A percentile compares a stretch with the other conserved stretches of the same genome.
Conservation (phyloP, 2,888 invertebrate genomes). For the Troglohyphantes excavatus region DNA sequence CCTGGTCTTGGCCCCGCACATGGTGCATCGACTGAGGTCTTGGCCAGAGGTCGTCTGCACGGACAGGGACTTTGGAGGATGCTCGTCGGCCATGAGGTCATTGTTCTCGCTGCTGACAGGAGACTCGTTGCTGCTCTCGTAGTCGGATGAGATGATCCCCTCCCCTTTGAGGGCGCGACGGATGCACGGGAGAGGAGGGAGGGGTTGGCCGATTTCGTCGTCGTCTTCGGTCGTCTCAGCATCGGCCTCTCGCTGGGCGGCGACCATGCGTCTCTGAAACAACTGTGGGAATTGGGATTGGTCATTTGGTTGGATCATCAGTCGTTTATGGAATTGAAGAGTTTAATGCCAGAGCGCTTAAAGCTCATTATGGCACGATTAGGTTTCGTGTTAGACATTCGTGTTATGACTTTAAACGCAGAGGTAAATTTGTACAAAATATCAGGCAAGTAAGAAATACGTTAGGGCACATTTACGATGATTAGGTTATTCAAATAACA, state of each 20-base stretch:
- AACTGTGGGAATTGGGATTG: not conserved
- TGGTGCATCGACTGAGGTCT: conserved; percentile 67
- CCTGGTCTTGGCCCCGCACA: conserved; percentile 72
- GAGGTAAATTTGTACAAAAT: too few species aligned
- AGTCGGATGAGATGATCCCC: conserved; percentile 80
- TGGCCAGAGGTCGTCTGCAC: conserved; percentile 44
- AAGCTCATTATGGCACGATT: too few species aligned
- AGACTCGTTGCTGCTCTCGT: conserved; percentile 83
- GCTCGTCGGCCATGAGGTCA: conserved; percentile 45
- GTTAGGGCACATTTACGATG: too few species aligned
- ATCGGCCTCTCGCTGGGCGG: conserved; percentile 44
- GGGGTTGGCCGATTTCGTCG: conserved; percentile 62
- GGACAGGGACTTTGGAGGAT: conserved; percentile 58
- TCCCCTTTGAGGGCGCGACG: conserved; percentile 77
- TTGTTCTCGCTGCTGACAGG: conserved; percentile 81
- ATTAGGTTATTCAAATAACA: too few species aligned
- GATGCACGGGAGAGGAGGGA: conserved; percentile 77
- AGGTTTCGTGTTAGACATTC: too few species aligned
- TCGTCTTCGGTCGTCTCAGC: conserved; percentile 78
- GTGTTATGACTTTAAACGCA: too few species aligned
- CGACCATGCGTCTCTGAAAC: conserved; percentile 52
- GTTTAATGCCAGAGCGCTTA: too few species aligned
- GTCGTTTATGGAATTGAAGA: too few species aligned
- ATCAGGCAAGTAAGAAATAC: too few species aligned
- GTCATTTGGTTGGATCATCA: too few species aligned